Evolutionary conservation across 2,797 vertebrate genomes (phyloP).

Genomic region (Microctenopoma stevenorrisi): DNA sequence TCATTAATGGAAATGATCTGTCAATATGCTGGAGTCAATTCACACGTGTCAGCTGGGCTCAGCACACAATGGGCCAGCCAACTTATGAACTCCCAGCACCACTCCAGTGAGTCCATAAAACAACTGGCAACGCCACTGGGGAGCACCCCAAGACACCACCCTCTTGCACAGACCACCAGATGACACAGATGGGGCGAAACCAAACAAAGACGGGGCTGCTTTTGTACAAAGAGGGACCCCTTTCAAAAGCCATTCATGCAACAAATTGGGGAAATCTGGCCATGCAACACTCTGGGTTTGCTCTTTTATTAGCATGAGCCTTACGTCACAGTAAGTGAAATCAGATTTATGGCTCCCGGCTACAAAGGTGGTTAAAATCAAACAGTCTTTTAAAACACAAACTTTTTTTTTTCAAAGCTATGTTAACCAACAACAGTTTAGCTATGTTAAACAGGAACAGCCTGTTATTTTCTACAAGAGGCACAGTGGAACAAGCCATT

Average conservation of each 20-base stretch:
- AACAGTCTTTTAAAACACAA: constrained; percentile 39
- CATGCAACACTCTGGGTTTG: constrained; percentile 83
- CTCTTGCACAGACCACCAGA: constrained; percentile 94
- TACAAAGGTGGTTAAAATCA: constrained; percentile 63
- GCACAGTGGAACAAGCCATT: constrained; percentile 2
- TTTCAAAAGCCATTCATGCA: constrained; percentile 94
- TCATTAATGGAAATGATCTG: constrained; percentile 98
- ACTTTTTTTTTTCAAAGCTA: constrained; percentile 37
- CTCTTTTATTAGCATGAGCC: constrained; percentile 84
- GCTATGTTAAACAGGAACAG: constrained; percentile 47
- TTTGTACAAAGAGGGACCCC: constrained; percentile 90
- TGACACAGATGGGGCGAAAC: constrained; percentile 97
- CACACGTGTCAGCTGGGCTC: constrained; percentile 94
- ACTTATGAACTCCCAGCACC: constrained; percentile 97
- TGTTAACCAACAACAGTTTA: constrained; percentile 51
- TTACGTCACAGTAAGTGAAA: constrained; percentile 81
- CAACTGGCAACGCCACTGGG: constrained; percentile 92
- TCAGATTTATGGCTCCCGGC: constrained; percentile 81
- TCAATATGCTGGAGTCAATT: constrained; percentile 95
- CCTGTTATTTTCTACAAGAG: constrained; percentile 22
- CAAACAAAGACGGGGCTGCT: constrained; percentile 89
- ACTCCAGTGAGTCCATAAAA: constrained; percentile 96
- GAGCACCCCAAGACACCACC: constrained; percentile 86
- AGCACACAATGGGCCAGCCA: constrained; percentile 90
- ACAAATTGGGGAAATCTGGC: constrained; percentile 91